Evolutionary conservation across 2,888 invertebrate species (phyloP), one percentile per base, ranked within the genome.

Genomic region (Octodonta nipae): DNA sequence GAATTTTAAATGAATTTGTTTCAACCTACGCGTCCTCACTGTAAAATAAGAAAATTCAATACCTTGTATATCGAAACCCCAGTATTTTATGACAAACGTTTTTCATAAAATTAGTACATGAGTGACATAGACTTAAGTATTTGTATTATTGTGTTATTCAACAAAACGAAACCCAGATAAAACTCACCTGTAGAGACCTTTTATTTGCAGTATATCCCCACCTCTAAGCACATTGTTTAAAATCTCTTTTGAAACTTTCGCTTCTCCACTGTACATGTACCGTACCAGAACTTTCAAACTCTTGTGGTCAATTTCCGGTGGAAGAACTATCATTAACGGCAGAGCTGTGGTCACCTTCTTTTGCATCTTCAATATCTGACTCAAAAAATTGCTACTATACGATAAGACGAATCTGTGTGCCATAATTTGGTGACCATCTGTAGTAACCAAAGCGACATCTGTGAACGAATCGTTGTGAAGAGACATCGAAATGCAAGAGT

Each of bases 371-470:
- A 72, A 63, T 33, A 71, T 62, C 42, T 71, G 68, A 44, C 69
- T 67, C 30, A 73, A 59, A 47, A 71, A 73, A 16, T 73, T 73
- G 47, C 84, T 84, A 64, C 85, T 85, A 13, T 85, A 81, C 43
- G 85, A 81, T 40, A 86, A 63, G 37, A 86, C 80, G 54, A 86
- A 83, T 55, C 83, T 78, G 67, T 86, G 86, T 10, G 86, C 85
- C 42, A 81, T 78, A 43, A 86, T 78, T 56, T 83, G 83, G 32
- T 77, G 74, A 8, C 84, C 82, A 46, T 80, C 79, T 55, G 75
- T 71, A 5, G 85, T 83, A 43, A 83, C 79, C 35, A 86, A 62
- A 38, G 82, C 73, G 34, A 85, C 85, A 58, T 86, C 86, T 26
- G 85, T 79, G 56, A 81, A 86, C 44, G 79, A 73, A 55, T 84